Evolutionary conservation across 53 echinoderm and acorn worm species (phyloP), one percentile per base, ranked within the genome.

Genomic region (Hippasteria phrygiana): DNA sequence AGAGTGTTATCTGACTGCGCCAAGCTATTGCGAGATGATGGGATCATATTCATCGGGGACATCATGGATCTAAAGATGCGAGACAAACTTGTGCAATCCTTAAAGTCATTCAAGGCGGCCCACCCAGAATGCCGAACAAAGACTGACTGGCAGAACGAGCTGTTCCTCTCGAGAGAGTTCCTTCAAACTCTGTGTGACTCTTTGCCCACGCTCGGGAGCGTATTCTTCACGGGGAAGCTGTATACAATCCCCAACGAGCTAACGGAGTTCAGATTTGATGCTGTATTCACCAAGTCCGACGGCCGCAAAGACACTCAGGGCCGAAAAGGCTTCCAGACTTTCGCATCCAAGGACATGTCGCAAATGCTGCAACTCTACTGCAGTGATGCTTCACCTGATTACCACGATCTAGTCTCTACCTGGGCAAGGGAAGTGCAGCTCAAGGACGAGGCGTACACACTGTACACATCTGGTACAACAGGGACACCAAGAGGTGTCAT

Each of bases 181-280:
- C 59, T 80, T 12, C 80, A 80, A 55, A 47, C 46, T n/a, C 56
- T 80, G 53, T 80, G 80, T 38, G 59, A 59, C 18, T 47, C 55
- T 48, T 28, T 80, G 17, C 80, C 80, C 10, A 59, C 59, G 38
- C 46, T 80, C 33, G 48, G 48, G 48, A 38, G 16, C 46, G 62
- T 80, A 13, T 27, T 20, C 10, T 80, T 80, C n/a, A 48, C 80
- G 51, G 53, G 59, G 22, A 80, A 80, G 51, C 20, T 80, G 2
- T n/a, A 80, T 55, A 80, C 24, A 80, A 80, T 80, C 20, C 62
- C 80, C 2, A 80, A 80, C 32, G 80, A 80, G 53, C 29, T 80
- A 55, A 80, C 80, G 5, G 80, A 80, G 31, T 80, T 80, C 59
- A 80, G 80, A 80, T 80, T 80, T 59, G 80, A 80, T 33, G 80